Percentiles rank a stretch among this genome's conserved stretches.
Evolutionary conservation across 2,797 vertebrate genomes (phyloP).

Genomic region (Mionectes olivaceus): DNA sequence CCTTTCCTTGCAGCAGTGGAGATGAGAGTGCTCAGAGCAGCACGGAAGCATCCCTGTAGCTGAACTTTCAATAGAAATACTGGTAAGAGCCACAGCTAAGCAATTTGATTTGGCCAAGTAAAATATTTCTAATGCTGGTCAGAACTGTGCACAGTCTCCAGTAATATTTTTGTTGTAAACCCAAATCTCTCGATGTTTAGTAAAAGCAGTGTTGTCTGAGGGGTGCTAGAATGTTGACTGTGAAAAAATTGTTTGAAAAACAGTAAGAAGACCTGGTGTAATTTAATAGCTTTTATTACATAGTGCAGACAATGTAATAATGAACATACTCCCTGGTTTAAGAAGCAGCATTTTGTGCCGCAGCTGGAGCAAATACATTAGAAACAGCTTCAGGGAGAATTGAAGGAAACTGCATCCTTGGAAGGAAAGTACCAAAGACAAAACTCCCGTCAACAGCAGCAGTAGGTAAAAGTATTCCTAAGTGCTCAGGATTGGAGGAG

Average conservation of each 20-base stretch:
- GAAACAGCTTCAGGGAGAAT: background rate
- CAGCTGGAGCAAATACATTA: background rate
- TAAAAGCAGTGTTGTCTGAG: background rate
- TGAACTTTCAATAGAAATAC: background rate
- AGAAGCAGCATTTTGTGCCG: fast-evolving
- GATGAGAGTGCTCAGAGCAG: background rate
- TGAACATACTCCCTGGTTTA: fast-evolving
- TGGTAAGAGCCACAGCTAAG: background rate
- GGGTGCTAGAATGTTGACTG: background rate
- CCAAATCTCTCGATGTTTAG: background rate
- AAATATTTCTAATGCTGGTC: background rate
- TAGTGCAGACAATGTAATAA: background rate
- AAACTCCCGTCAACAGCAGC: background rate
- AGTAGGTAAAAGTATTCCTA: background rate
- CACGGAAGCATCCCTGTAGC: background rate
- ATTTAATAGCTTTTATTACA: background rate
- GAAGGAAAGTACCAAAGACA: background rate
- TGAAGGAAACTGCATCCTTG: background rate
- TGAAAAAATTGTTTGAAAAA: background rate
- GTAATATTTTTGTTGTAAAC: background rate
- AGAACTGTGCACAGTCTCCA: background rate
- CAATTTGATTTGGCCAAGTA: background rate
- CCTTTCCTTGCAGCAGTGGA: background rate
- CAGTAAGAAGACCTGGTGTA: background rate
- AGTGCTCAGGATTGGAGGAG: background rate